A percentile compares a stretch with the other conserved stretches of the same genome.
Conservation (phyloP, 2,888 invertebrate species). For the Ophion ventricosus region DNA sequence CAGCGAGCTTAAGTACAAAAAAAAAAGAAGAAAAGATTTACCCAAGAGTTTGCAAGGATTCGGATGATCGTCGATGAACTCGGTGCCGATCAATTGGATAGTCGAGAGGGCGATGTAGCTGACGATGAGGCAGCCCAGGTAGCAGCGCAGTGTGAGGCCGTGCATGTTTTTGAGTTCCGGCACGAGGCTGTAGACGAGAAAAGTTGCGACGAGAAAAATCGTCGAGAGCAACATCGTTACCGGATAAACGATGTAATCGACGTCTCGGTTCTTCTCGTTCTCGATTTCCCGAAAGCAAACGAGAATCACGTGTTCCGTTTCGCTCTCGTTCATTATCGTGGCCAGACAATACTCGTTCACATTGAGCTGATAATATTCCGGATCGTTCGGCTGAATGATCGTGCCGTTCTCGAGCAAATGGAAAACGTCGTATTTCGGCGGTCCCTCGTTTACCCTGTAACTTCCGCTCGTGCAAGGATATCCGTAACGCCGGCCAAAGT, state of each 20-base stretch:
- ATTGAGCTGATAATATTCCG: constrained; percentile 35
- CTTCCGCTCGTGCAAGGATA: constrained; percentile 70
- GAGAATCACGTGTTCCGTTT: constrained; percentile 62
- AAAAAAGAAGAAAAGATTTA: constrained; percentile 44
- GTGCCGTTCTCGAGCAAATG: constrained; percentile 73
- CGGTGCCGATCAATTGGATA: constrained; percentile 68
- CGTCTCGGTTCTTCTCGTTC: not conserved
- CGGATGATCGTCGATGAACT: constrained; percentile 29
- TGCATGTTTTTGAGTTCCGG: constrained; percentile 78
- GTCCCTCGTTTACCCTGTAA: constrained; percentile 64
- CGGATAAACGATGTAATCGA: constrained; percentile 62
- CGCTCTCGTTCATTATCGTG: constrained; percentile 50
- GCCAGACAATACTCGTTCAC: constrained; percentile 72
- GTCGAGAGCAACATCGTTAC: constrained; percentile 73
- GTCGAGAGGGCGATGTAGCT: constrained; percentile 74
- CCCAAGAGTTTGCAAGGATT: constrained; percentile 70
- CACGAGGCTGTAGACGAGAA: constrained; percentile 76
- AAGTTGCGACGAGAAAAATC: constrained; percentile 75
- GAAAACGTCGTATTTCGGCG: constrained; percentile 67
- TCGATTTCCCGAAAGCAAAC: constrained; percentile 65
- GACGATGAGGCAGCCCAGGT: constrained; percentile 74
- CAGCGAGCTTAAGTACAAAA: not conserved
- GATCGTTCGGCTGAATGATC: constrained; percentile 64
- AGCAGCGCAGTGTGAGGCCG: constrained; percentile 76
- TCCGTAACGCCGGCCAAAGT: constrained; percentile 65